Percentiles rank a stretch among this genome's conserved stretches.
phyloP scores from a whole-genome alignment of 2,113 vertebrate species.

The Engraulis encrasicolus region DNA sequence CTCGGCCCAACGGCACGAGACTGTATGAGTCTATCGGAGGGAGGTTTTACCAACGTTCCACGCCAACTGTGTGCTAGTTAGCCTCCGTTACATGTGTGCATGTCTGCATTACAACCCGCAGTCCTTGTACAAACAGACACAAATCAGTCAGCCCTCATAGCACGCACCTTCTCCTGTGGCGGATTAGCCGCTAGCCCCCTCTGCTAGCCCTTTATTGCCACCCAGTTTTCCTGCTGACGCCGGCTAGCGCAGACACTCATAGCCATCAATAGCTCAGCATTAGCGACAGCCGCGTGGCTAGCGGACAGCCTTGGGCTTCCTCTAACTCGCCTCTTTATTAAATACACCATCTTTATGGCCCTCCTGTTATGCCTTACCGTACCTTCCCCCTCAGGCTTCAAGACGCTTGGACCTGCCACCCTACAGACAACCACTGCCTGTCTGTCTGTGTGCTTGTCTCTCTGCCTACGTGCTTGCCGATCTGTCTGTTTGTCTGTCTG shows the following conservation, averaged over 20 bases:
- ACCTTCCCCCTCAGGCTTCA: no score
- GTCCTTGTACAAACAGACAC: conserved; percentile 61
- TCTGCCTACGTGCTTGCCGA: no score
- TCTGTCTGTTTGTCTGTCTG: no score
- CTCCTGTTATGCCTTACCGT: no score
- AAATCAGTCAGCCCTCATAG: conserved; percentile 58
- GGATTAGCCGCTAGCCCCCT: conserved; percentile 51
- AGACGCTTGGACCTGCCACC: conserved; percentile 53
- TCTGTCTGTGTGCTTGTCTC: no score
- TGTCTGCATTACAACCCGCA: no score
- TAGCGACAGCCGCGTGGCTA: conserved; percentile 37
- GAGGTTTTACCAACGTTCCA: no score
- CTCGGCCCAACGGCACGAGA: no score
- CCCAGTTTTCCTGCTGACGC: conserved; percentile 60
- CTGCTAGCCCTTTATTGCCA: conserved; percentile 68
- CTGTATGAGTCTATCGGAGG: no score
- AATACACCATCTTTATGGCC: conserved; percentile 74
- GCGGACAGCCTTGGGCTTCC: not conserved
- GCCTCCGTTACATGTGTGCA: no score
- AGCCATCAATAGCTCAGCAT: conserved; percentile 64
- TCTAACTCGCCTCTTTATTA: conserved; percentile 41
- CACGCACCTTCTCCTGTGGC: conserved; percentile 48
- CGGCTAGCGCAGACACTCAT: conserved; percentile 59
- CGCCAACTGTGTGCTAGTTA: no score
- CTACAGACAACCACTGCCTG: conserved; percentile 38